phyloP scores from a whole-genome alignment of 1,140 invertebrate species.

The Phenacoccus solenopsis region DNA sequence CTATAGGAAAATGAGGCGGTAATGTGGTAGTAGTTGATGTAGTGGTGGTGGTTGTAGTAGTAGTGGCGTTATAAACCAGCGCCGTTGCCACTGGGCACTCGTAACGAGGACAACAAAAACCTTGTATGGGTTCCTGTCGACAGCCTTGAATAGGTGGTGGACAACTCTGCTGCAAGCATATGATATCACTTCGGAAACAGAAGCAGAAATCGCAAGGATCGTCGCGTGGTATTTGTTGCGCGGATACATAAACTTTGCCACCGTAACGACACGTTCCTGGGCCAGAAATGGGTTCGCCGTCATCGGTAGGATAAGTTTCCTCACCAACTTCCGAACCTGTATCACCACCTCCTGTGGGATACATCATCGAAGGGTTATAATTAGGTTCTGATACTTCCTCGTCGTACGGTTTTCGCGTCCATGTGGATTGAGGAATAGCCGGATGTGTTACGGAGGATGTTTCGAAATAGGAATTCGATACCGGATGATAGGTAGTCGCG shows the following conservation, averaged over 20 bases:
- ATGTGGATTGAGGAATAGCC: constrained; percentile 19
- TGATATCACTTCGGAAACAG: constrained; percentile 91
- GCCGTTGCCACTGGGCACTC: constrained; percentile 82
- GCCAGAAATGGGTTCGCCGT: constrained; percentile 61
- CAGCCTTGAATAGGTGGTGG: constrained; percentile 83
- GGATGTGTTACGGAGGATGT: constrained; percentile 2
- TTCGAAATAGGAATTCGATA: not conserved
- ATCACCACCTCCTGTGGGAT: not conserved
- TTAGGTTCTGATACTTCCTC: constrained; percentile 23
- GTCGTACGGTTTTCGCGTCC: constrained; percentile 22
- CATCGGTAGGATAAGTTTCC: constrained; percentile 47
- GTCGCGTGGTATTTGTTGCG: constrained; percentile 84
- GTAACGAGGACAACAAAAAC: constrained; percentile 88
- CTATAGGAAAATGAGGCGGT: constrained; percentile 62
- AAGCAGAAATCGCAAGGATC: constrained; percentile 94
- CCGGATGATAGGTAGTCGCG: too few relatives aligned
- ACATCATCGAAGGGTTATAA: constrained; percentile 18
- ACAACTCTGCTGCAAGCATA: constrained; percentile 87
- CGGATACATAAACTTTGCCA: constrained; percentile 81
- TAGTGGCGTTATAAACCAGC: constrained; percentile 59
- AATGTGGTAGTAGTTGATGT: constrained; percentile 72
- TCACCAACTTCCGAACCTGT: not conserved
- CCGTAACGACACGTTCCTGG: constrained; percentile 82
- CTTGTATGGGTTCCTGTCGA: constrained; percentile 77
- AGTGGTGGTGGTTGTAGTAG: constrained; percentile 60